These are phyloP conservation scores for Salvelinus sp. DNA, from an alignment of 2,113 vertebrate species.

Conservation along the genomic window DNA sequence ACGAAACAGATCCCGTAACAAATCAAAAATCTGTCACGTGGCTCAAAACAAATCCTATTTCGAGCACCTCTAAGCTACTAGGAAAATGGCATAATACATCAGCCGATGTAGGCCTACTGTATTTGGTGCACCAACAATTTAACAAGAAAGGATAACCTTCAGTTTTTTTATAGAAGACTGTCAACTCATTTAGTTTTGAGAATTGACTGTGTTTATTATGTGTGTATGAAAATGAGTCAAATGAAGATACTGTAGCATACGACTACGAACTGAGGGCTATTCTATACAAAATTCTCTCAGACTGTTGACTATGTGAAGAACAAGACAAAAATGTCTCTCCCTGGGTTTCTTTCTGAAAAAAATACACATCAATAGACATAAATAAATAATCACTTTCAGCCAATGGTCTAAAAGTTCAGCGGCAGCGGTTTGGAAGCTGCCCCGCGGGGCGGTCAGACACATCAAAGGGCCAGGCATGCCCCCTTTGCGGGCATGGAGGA, in stretches of 20 bases:
- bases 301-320: conserved; percentile 31
- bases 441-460: conserved; percentile 61
- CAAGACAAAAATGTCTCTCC: conserved; percentile 35
- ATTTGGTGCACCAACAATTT: not conserved
- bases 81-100: not conserved
- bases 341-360: conserved; percentile 54
- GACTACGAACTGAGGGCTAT: not conserved
- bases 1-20: conserved; percentile 32
- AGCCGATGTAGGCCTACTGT: not conserved
- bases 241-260: not conserved
- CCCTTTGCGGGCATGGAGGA: conserved; percentile 59
- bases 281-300: conserved; percentile 24
- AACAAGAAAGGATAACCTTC: not conserved
- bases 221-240: not conserved
- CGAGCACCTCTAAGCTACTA: conserved; percentile 24
- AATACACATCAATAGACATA: conserved; percentile 67
- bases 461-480: conserved; percentile 61
- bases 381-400: conserved; percentile 71
- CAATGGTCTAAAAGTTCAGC: conserved; percentile 71
- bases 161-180: not conserved
- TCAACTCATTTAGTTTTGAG: not conserved
- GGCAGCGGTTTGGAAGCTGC: conserved; percentile 63
- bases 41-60: conserved; percentile 27
- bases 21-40: conserved; percentile 46
- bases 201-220: not conserved